Base-by-base conservation (phyloP, 1,140 invertebrate species). In the Centruroides sculpturatus region DNA sequence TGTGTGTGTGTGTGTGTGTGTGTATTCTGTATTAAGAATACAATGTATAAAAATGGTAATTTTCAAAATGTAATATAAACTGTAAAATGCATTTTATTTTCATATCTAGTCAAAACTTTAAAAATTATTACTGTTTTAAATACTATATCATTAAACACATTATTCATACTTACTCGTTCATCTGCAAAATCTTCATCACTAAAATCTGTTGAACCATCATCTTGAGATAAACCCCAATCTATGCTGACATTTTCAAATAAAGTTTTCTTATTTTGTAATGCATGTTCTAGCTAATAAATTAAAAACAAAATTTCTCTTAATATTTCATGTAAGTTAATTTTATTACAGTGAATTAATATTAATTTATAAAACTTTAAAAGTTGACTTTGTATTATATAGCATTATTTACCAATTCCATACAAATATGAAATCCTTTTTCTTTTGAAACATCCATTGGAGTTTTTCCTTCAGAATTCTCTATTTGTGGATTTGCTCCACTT, bases 171-270 rank as follows among this genome's bases (percentile, higher is more conserved):
- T 59, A 71, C 70, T 55, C 66, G 72, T 49, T 71, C 71, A 57
- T 74, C 71, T 9, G 58, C 60, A 56, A 63, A 35, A 55, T 94
- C 91, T 70, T 94, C 90, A 72, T 95, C 90, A 11, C 89, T 92
- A 72, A 92, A 90, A 74, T 92, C 91, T 0, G 89, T 92, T 0
- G 89, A 91, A n/a, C 88, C 73, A 66, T 74, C 90, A 76, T 94
- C 90, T 67, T 89, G 87, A 51, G 86, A 87, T 49, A 97, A 79
- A 75, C 93, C 92, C 93, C 92, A 97, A 71, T 97, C 92, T 65
- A 94, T 90, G 73, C 94, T 94, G 36, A 98, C 91, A 75, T 95
- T 92, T 71, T 96, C 91, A 76, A 96, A 95, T 67, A 92, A 81
- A 68, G 86, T 89, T 72, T 96, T 97, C 70, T 94, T 91, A 63